These are phyloP conservation scores for Sebastes fasciatus DNA, from an alignment of 2,113 vertebrate genomes.

Conservation along the genomic window DNA sequence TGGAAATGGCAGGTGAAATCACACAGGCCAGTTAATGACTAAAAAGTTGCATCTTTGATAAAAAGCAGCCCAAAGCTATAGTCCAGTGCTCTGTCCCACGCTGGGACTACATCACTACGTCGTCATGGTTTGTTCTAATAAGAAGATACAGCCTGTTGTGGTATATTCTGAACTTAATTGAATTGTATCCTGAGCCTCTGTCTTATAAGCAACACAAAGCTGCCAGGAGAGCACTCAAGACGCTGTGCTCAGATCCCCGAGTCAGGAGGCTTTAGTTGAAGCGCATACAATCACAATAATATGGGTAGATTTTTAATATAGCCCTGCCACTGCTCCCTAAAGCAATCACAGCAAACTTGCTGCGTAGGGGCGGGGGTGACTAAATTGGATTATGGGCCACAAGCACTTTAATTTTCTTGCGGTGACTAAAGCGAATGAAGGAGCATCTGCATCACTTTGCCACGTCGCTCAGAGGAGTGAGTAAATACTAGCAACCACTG, in stretches of 20 bases:
- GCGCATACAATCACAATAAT: constrained; percentile 77
- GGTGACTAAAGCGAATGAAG: constrained; percentile 71
- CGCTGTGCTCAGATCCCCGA: constrained; percentile 62
- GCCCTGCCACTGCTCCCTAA: constrained; percentile 79
- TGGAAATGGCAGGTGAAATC: constrained; percentile 7
- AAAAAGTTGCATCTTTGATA: not conserved
- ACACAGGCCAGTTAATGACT: not conserved
- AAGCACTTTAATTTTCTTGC: constrained; percentile 86
- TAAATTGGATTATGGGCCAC: constrained; percentile 86
- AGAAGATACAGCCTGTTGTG: constrained; percentile 57
- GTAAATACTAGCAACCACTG: constrained; percentile 52
- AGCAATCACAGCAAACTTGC: constrained; percentile 79
- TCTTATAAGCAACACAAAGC: constrained; percentile 79
- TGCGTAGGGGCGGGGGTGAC: constrained; percentile 57
- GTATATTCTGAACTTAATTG: constrained; percentile 76
- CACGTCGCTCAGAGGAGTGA: constrained; percentile 50
- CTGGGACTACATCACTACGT: constrained; percentile 41
- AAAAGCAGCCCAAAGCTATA: not conserved
- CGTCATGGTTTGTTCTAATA: constrained; percentile 62
- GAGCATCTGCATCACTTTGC: constrained; percentile 74
- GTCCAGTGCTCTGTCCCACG: constrained; percentile 1
- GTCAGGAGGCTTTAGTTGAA: constrained; percentile 74
- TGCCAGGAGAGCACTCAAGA: constrained; percentile 85
- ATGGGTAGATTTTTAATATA: constrained; percentile 83
- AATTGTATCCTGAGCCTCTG: constrained; percentile 76